Evolutionary conservation across 1,140 invertebrate species (phyloP), one percentile per base, ranked within the genome.

Genomic region (Campoletis sonorensis): DNA sequence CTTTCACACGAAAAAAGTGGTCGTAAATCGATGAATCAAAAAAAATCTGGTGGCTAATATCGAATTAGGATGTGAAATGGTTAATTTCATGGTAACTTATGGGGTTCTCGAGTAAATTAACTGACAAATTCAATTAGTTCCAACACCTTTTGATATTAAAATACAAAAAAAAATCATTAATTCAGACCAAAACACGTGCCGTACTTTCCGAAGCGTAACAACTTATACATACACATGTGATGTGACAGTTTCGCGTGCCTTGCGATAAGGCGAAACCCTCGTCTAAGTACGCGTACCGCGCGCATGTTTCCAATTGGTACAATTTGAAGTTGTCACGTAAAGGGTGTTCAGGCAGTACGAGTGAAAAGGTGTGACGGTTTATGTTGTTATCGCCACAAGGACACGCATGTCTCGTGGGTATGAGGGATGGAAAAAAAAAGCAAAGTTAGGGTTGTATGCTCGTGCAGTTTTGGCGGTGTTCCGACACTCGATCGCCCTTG

Each of bases 321-420:
- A 87, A 87, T 87, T 87, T 87, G 85, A 75, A 80, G 84, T 82
- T 86, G 83, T 76, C 86, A 86, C 86, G 86, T 84, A 82, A 84
- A 79, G 64, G 18, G 49, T 40, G 70, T 72, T 72, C 33, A 49
- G 2, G 61, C 16, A 7, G 23, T 13, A 15, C 26, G 23, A 64
- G 5, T 64, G 23, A 15, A 23, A 64, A 64, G 23, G 4, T 64
- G 61, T 70, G 67, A 30, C 27, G 68, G 30, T 15, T 70, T n/a
- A 8, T 54, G n/a, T 21, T 54, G 26, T n/a, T 70, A 30, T 30
- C 68, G 27, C 30, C 68, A 13, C 68, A 30, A 70, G 33, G 16
- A 72, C 70, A 72, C 70, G 70, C 70, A 72, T 72, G 70, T 18
- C 70, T 45, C 40, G 40, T 45, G 1, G 51, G 51, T n/a, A 21